Conservation (phyloP, 2,113 vertebrate genomes). For the Amblyopsis rosae region DNA sequence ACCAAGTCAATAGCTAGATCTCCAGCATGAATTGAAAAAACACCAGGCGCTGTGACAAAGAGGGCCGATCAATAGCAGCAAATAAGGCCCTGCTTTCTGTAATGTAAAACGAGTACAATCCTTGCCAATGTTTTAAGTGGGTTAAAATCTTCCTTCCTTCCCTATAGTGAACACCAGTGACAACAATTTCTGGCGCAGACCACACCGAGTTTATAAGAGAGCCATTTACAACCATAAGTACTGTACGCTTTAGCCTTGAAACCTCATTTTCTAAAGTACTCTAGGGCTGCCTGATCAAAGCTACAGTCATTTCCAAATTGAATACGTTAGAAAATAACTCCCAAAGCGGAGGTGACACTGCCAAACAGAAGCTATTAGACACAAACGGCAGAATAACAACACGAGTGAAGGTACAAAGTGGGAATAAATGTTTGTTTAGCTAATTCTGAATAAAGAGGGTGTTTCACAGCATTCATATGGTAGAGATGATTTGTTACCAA, state of each 20-base stretch:
- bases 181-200: constrained; percentile 14
- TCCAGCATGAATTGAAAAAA: not conserved
- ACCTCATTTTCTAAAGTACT: constrained; percentile 20
- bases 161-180: not conserved
- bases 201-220: constrained; percentile 11
- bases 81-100: constrained; percentile 13
- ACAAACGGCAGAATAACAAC: not conserved
- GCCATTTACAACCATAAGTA: constrained; percentile 37
- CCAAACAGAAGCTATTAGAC: not conserved
- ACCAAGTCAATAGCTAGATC: not conserved
- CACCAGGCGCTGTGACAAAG: constrained; percentile 1
- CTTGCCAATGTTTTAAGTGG: not conserved
- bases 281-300: constrained; percentile 22
- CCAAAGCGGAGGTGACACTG: not conserved
- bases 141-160: constrained; percentile 1
- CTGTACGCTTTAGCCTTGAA: not conserved
- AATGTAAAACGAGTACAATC: constrained; percentile 4
- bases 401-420: too few species aligned
- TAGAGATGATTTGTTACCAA: not conserved
- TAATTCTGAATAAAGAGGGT: not conserved
- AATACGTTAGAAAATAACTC: not conserved
- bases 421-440: too few species aligned
- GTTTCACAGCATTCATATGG: not conserved
- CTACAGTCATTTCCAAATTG: not conserved
- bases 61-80: constrained; percentile 3